phyloP scores from a whole-genome alignment of 2,113 vertebrate genomes.

The Bubo blakistoni region DNA sequence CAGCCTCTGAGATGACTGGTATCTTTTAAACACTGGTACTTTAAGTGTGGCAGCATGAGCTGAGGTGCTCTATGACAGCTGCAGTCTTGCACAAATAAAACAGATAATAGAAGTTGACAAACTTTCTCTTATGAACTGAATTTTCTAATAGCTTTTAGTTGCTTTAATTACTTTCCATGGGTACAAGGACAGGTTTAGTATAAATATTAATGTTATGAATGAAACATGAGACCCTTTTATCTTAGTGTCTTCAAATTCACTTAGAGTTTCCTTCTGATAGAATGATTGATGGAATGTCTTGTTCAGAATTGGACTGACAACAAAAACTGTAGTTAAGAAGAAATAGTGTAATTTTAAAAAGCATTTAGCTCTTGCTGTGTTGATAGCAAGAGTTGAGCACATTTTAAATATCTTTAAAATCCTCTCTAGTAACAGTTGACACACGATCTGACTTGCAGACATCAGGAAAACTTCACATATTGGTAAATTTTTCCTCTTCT shows the following conservation, averaged over 20 bases:
- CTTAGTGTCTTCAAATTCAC: neutral
- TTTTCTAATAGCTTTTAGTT: slow-evolving; percentile 1
- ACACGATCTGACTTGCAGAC: neutral
- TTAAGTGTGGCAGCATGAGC: neutral
- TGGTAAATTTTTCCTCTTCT: neutral
- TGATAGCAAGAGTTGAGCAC: neutral
- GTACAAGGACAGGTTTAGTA: neutral
- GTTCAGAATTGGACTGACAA: neutral
- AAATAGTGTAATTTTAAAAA: neutral
- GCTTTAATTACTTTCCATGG: slow-evolving; percentile 6
- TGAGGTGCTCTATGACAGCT: neutral
- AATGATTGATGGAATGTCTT: neutral
- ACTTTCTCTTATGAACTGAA: neutral
- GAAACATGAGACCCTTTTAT: neutral
- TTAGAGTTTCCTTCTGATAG: neutral
- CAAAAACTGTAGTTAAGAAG: neutral
- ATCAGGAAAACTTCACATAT: neutral
- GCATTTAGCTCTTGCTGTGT: neutral
- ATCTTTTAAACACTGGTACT: neutral
- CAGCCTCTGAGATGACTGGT: neutral
- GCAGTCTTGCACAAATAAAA: neutral
- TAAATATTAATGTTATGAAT: slow-evolving; percentile 37
- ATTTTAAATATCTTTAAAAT: neutral
- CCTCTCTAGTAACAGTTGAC: neutral
- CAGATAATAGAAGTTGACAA: neutral